Percentiles rank a stretch among this genome's conserved stretches.
Evolutionary conservation across 1,140 invertebrate species (phyloP).

Genomic region (Pentalonia nigronervosa): DNA sequence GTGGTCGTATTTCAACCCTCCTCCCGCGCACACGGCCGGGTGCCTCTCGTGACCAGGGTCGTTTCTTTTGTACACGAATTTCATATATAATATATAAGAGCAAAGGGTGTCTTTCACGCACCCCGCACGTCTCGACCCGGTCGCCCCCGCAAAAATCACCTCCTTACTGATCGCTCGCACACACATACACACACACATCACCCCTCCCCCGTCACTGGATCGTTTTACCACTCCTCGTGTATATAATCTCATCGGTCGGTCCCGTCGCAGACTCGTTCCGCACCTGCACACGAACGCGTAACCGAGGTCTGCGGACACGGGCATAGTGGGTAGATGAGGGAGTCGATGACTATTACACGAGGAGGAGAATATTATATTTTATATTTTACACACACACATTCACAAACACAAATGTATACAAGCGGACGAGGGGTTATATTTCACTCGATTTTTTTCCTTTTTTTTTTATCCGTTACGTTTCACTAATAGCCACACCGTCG

Average conservation of each 20-base stretch:
- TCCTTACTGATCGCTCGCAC: neutral
- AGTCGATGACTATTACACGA: neutral
- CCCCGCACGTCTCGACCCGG: neutral
- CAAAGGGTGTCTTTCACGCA: constrained; percentile 49
- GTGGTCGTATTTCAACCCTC: constrained; percentile 1
- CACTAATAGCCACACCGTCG: constrained; percentile 30
- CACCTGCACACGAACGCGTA: constrained; percentile 15
- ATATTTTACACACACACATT: neutral
- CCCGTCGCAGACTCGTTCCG: constrained; percentile 15
- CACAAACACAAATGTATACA: neutral
- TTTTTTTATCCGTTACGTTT: constrained; percentile 37
- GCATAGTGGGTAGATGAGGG: neutral
- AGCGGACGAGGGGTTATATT: constrained; percentile 26
- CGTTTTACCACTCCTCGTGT: neutral
- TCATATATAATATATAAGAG: constrained; percentile 1
- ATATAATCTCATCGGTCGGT: constrained; percentile 6
- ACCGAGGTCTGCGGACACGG: neutral
- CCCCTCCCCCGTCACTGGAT: neutral
- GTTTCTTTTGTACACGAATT: constrained; percentile 49
- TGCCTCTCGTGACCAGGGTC: constrained; percentile 27
- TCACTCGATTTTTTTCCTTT: constrained; percentile 11
- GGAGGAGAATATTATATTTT: neutral
- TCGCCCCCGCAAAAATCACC: constrained; percentile 10
- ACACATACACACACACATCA: neutral
- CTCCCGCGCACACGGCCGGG: neutral